These are phyloP conservation scores for Anthrax anthrax DNA, from an alignment of 2,888 invertebrate species.

Conservation along the genomic window DNA sequence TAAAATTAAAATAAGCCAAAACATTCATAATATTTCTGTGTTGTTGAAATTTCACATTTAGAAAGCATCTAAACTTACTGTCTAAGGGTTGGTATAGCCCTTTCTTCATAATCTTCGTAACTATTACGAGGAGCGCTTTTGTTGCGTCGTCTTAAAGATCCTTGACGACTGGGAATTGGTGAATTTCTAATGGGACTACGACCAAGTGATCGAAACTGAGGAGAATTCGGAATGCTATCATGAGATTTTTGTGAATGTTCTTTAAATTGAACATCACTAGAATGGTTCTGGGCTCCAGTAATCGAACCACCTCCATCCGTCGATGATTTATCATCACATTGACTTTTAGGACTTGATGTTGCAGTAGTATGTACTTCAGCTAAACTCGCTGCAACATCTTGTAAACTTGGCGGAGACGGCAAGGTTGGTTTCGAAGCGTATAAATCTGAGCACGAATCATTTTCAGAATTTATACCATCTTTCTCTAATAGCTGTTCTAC, in stretches of 20 bases:
- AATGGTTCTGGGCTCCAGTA: conserved; percentile 11
- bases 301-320: conserved; percentile 21
- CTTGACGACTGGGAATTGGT: conserved; percentile 40
- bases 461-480: conserved; percentile 38
- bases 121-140: conserved; percentile 55
- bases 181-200: conserved; percentile 35
- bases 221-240: conserved; percentile 30
- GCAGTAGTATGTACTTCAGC: conserved; percentile 24
- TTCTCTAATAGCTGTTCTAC: conserved; percentile 66
- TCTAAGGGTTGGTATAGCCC: conserved; percentile 67
- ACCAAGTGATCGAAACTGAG: conserved; percentile 21
- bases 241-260: conserved; percentile 24
- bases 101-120: conserved; percentile 78
- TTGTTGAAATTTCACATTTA: not conserved
- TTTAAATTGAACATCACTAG: conserved; percentile 5
- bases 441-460: conserved; percentile 28
- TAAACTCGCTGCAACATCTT: conserved; percentile 31
- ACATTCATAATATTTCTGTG: too few species aligned
- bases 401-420: conserved; percentile 31
- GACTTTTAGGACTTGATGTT: conserved; percentile 23
- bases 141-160: conserved; percentile 46
- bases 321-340: conserved; percentile 25
- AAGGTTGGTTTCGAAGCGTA: conserved; percentile 31
- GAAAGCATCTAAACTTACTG: conserved; percentile 50
- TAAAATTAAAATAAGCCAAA: not conserved